Base-by-base conservation (phyloP, 2,797 vertebrate genomes). In the Nyctalus aviator region DNA sequence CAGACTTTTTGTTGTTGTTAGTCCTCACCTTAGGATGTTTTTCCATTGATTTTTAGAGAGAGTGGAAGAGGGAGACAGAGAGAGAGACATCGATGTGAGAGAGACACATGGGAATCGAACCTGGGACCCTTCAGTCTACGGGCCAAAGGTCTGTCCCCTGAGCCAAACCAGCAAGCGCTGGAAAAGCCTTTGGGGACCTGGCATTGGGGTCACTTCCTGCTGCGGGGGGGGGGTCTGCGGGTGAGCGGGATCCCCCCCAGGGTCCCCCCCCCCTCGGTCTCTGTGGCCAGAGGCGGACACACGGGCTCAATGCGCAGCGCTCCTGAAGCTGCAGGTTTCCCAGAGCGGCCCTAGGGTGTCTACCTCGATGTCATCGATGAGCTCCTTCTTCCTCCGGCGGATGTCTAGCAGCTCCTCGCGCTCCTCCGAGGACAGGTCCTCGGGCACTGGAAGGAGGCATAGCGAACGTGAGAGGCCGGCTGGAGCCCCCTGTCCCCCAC, bases 361-460 rank as follows among this genome's bases (percentile, higher is more conserved):
- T 97, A 99, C 99, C 99, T 99, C 99, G 73, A 99, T 99, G 95
- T 99, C 99, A 97, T 99, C 99, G 46, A 99, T 99, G 92, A 99
- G 98, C 97, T 99, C 99, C 96, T 99, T 99, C 97, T 99, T 99
- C 96, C 99, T 99, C 64, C 99, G 98, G 86, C 99, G 99, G 97
- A 99, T 99, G 98, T 99, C 99, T 93, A 99, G 97, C 96, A 99
- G 98, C 96, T 99, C 99, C 96, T 99, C 99, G 97, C 98, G 98
- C 97, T 99, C 99, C 97, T 99, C 99, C 84, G 99, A 91, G 48
- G 99, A 99, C 73, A 99, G 99, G 96, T 99, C 99, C 97, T 99
- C 99, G 0, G 99, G 99, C 97, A 99, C 99, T 99, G 97, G 62
- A 96, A 97, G 85, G 23, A 95, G 55, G 0, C 55, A 25, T 3